phyloP scores from a whole-genome alignment of 2,113 vertebrate genomes.

The Spizaetus ornatus region DNA sequence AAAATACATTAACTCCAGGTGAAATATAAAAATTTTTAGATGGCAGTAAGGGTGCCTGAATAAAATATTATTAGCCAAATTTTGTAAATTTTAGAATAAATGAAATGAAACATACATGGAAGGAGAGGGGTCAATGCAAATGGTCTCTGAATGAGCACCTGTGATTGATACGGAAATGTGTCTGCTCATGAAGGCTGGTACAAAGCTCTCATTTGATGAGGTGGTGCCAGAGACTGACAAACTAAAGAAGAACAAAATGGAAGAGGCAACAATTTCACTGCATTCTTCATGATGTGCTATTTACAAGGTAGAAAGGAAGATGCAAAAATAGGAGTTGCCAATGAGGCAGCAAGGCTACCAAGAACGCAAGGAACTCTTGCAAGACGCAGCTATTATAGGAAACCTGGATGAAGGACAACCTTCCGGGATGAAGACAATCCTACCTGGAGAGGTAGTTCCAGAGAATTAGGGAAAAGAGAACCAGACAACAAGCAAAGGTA shows the following conservation, averaged over 20 bases:
- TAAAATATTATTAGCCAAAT: neutral
- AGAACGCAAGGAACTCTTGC: neutral
- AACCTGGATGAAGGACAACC: neutral
- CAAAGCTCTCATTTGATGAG: neutral
- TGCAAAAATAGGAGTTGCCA: neutral
- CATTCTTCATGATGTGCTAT: neutral
- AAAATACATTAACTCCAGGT: neutral
- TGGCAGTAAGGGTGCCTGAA: neutral
- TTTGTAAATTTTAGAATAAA: neutral
- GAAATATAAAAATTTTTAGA: neutral
- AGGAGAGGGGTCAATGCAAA: neutral
- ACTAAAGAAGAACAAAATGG: neutral
- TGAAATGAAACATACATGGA: neutral
- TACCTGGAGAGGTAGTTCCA: neutral
- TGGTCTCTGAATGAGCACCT: neutral
- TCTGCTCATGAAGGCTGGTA: neutral
- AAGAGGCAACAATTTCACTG: neutral
- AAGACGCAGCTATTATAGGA: neutral
- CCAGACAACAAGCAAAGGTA: neutral
- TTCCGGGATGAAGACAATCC: neutral
- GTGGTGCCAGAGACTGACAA: neutral
- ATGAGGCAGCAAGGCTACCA: neutral
- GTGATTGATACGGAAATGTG: neutral
- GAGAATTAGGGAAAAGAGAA: neutral
- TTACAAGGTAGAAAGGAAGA: neutral